Evolutionary conservation across 2,797 vertebrate species (phyloP), one percentile per base, ranked within the genome.

Genomic region (Gallinago nigripennis): DNA sequence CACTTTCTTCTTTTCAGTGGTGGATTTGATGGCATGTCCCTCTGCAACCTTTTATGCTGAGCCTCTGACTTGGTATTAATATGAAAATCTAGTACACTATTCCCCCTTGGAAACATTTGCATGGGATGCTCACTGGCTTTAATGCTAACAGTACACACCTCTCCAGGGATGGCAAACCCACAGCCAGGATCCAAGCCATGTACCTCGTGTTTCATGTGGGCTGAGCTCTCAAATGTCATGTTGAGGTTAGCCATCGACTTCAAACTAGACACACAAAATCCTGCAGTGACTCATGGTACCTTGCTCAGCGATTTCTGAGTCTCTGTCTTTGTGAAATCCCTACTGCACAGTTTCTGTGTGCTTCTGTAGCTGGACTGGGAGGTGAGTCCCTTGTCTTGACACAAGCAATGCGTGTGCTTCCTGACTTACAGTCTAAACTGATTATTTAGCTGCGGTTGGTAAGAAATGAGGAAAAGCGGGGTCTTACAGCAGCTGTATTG

Each of bases 331-430:
- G 25, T 35, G 68, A 80, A 92, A 84, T 28, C 12, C 28, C 31
- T 1, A 0, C 9, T 8, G 31, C 30, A 15, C 24, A n/a, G 53
- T 66, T 64, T 19, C 53, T 1, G 0, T 66, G 23, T 15, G 12
- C 27, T 75, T 58, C 27, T 82, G 0, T 25, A 14, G 68, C 43
- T 46, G 51, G 72, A 16, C 4, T 60, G 77, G 35, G 35, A 57
- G 45, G 31, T 4, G 46, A 58, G 33, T 17, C 25, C 35, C 24
- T 39, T 66, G 12, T 35, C 60, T 51, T 35, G 50, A 33, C 14
- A 8, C 0, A 1, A 64, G 33, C 45, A 60, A 7, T 60, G 28
- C 27, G 23, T 1, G 1, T 65, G 54, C 20, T 41, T 80, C n/a
- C 56, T 80, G 53, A 28, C 2, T 71, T 78, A 14, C 9, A 48